A percentile compares a stretch with the other conserved stretches of the same genome.
phyloP scores from a whole-genome alignment of 2,888 invertebrate species.

The Candidula unifasciata region DNA sequence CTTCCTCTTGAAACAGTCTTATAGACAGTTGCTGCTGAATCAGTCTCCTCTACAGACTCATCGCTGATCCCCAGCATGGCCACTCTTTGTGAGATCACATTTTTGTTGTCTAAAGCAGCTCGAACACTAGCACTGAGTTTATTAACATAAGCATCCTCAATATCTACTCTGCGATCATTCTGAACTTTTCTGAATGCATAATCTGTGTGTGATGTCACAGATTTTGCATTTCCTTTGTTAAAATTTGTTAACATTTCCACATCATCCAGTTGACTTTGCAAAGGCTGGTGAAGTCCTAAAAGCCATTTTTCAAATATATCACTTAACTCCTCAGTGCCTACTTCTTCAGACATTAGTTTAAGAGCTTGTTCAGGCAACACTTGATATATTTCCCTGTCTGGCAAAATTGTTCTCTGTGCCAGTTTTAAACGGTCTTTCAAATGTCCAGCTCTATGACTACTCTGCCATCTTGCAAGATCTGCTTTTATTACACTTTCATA shows the following conservation, averaged over 20 bases:
- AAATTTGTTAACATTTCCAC: constrained; percentile 5
- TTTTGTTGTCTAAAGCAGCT: background rate
- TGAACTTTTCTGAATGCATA: constrained; percentile 18
- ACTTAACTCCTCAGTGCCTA: background rate
- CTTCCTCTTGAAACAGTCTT: background rate
- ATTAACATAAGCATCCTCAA: constrained; percentile 36
- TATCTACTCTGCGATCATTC: constrained; percentile 37
- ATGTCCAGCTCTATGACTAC: background rate
- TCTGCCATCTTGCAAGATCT: background rate
- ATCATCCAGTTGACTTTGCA: constrained; percentile 26
- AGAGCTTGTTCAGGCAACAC: background rate
- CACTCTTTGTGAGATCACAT: background rate
- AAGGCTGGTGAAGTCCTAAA: background rate
- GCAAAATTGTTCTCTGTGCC: background rate
- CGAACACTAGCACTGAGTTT: background rate
- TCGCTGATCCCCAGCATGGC: background rate
- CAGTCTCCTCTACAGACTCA: background rate
- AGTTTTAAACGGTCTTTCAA: background rate
- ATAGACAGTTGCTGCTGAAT: background rate
- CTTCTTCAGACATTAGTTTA: background rate
- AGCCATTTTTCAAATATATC: constrained; percentile 8
- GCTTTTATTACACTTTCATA: background rate
- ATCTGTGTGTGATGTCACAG: background rate
- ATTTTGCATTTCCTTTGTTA: background rate
- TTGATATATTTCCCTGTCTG: background rate